A percentile compares a stretch with the other conserved stretches of the same genome.
These are phyloP conservation scores for Papilio polyxenes DNA, from an alignment of 1,140 invertebrate genomes.

Conservation along the genomic window DNA sequence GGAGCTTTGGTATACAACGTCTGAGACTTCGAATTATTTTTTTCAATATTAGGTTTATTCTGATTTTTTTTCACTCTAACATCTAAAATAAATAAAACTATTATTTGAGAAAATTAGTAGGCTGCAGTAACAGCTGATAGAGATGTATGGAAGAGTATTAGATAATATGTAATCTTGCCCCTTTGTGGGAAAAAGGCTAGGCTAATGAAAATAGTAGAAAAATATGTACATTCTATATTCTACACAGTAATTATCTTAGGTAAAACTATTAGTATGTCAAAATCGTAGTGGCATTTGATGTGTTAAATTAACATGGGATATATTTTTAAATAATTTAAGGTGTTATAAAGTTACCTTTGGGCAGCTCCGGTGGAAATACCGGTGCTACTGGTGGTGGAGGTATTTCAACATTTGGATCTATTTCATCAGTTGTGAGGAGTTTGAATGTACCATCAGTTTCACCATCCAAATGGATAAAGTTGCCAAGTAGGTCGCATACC, in stretches of 20 bases:
- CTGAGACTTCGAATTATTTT: slow-evolving; percentile 48
- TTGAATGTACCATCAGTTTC: slow-evolving; percentile 52
- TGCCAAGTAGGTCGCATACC: slow-evolving; percentile 50
- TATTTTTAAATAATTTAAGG: too few species aligned
- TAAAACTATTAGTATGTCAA: too few species aligned
- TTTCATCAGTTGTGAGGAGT: slow-evolving; percentile 52
- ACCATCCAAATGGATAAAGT: slow-evolving; percentile 63
- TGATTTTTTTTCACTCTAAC: slow-evolving; percentile 48
- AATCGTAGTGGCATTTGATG: too few species aligned
- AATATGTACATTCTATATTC: too few species aligned
- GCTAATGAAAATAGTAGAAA: too few species aligned
- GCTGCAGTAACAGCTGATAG: too few species aligned
- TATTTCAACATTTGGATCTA: slow-evolving; percentile 57
- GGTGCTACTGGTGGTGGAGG: slow-evolving; percentile 57
- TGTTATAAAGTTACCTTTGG: slow-evolving; percentile 53
- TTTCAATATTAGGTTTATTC: slow-evolving; percentile 44
- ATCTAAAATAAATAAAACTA: slow-evolving; percentile 50
- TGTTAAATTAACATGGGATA: too few species aligned
- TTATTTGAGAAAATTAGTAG: slow-evolving; percentile 3
- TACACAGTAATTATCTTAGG: too few species aligned
- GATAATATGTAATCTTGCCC: too few species aligned
- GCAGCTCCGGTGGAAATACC: slow-evolving; percentile 64
- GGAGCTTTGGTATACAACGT: slow-evolving; percentile 55
- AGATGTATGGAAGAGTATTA: background rate
- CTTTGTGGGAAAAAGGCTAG: too few species aligned